A percentile compares a stretch with the other conserved stretches of the same genome.
phyloP scores from a whole-genome alignment of 2,113 vertebrate genomes.

The Eubucco bourcierii region DNA sequence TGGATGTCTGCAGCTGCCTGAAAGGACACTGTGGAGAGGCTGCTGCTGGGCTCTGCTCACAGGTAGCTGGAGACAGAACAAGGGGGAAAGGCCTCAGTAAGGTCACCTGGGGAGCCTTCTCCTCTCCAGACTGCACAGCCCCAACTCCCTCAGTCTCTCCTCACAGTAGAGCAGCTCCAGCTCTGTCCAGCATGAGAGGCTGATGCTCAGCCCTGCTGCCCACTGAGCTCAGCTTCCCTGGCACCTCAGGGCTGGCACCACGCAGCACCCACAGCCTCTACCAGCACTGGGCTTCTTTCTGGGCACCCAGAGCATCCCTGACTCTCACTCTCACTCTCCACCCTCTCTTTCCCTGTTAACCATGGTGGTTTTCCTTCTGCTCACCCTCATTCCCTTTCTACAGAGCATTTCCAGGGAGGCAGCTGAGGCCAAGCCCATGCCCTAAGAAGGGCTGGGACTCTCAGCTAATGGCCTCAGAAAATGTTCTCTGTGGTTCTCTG shows the following conservation, averaged over 20 bases:
- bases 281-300: accelerated
- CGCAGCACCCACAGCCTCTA: accelerated
- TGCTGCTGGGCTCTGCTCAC: too few relatives aligned
- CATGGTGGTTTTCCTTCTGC: accelerated
- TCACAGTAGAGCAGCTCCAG: too few relatives aligned
- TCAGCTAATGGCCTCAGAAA: neutral
- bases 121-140: too few relatives aligned
- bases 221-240: accelerated
- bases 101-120: too few relatives aligned
- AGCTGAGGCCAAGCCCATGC: accelerated
- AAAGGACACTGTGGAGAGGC: too few relatives aligned
- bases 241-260: accelerated
- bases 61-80: too few relatives aligned
- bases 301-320: neutral
- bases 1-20: too few relatives aligned
- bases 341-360: neutral
- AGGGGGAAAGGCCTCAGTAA: too few relatives aligned
- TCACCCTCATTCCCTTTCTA: neutral
- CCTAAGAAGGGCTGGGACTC: neutral
- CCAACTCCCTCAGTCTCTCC: too few relatives aligned
- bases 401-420: neutral
- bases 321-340: neutral
- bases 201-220: too few relatives aligned
- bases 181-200: too few relatives aligned
- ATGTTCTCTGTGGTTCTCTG: neutral